Evolutionary conservation across 1,140 invertebrate genomes (phyloP).

Genomic region (Drosophila elegans): DNA sequence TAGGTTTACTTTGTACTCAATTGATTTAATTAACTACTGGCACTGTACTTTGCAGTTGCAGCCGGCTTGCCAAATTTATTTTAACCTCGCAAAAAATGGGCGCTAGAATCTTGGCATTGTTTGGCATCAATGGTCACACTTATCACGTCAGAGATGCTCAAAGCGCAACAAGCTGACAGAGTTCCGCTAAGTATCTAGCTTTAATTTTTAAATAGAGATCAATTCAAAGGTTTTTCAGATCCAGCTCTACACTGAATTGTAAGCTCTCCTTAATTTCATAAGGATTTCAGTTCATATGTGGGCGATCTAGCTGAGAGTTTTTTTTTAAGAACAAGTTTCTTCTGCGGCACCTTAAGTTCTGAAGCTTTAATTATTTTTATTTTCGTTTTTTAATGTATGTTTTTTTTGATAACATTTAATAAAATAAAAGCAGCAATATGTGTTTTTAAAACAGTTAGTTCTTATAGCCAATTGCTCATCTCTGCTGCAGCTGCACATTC

Average conservation of each 20-base stretch:
- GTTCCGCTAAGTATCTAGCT: not conserved
- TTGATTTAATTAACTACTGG: not conserved
- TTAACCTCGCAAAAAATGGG: slow-evolving; percentile 63
- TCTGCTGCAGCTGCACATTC: not conserved
- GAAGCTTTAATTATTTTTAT: too few species aligned
- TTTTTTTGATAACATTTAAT: too few species aligned
- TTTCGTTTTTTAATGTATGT: too few species aligned
- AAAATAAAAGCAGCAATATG: too few species aligned
- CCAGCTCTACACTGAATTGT: too few species aligned
- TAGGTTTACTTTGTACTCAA: not conserved
- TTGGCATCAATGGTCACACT: slow-evolving; percentile 13
- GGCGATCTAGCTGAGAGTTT: too few species aligned
- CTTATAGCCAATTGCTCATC: not conserved
- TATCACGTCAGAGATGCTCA: not conserved
- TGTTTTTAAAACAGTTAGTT: too few species aligned
- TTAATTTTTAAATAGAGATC: not conserved
- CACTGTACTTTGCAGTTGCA: slow-evolving; percentile 58
- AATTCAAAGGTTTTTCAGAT: not conserved
- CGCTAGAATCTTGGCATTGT: slow-evolving; percentile 48
- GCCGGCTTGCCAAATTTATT: slow-evolving; percentile 27
- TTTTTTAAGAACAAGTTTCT: too few species aligned
- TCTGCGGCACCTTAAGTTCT: too few species aligned
- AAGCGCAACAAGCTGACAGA: not conserved
- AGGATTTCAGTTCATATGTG: too few species aligned
- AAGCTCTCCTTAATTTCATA: too few species aligned